phyloP scores from a whole-genome alignment of 2,888 invertebrate species.

The Elysia crispata region DNA sequence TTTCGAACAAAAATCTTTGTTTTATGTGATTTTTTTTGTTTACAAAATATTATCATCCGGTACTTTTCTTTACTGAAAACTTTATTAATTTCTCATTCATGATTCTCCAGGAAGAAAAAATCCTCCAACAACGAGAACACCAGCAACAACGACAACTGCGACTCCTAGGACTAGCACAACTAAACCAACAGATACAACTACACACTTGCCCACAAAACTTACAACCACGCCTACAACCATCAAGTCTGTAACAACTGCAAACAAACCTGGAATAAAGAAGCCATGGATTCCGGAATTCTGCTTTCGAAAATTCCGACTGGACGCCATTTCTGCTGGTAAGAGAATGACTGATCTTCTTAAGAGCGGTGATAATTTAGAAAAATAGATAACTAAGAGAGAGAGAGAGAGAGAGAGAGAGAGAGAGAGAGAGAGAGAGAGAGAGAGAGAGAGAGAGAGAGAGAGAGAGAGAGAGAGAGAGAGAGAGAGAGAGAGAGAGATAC shows the following conservation, averaged over 20 bases:
- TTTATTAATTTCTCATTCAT: too few relatives aligned
- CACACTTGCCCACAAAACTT: background rate
- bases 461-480: background rate
- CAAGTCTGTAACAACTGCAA: conserved; percentile 33
- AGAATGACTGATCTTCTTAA: background rate
- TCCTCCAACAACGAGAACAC: background rate
- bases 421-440: background rate
- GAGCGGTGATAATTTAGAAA: too few relatives aligned
- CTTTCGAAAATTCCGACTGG: conserved; percentile 54
- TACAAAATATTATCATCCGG: too few relatives aligned
- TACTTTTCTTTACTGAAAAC: too few relatives aligned
- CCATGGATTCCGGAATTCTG: conserved; percentile 50
- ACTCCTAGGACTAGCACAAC: conserved; percentile 29
- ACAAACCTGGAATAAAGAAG: conserved; percentile 15
- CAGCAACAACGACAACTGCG: background rate
- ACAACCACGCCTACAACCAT: conserved; percentile 32
- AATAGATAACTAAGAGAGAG: too few relatives aligned
- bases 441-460: too few relatives aligned
- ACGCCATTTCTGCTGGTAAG: conserved; percentile 61
- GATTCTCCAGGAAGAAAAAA: too few relatives aligned
- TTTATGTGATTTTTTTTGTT: too few relatives aligned
- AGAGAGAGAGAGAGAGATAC: too few relatives aligned
- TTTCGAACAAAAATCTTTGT: too few relatives aligned
- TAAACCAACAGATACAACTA: conserved; percentile 38
- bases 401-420: too few relatives aligned